Base-by-base conservation (phyloP, 2,888 invertebrate genomes). In the Danaus chrysippus region DNA sequence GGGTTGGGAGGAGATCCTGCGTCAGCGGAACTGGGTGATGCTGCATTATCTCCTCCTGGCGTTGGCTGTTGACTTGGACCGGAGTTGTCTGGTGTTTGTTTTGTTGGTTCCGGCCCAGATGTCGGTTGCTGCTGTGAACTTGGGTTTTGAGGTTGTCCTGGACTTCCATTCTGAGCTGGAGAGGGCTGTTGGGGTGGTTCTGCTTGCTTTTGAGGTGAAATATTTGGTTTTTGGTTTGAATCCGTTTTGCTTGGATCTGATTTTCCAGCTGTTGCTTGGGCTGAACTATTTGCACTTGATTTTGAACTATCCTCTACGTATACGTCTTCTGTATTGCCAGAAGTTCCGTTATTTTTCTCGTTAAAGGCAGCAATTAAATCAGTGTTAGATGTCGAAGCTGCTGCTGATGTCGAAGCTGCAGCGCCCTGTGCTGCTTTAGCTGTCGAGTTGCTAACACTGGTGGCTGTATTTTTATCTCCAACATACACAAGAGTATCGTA, bases 401-500 rank as follows among this genome's bases (percentile, higher is more conserved):
- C 66, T 19, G 71, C 59, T 1, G 67, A 56, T 9, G 70, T 63
- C 12, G 70, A 54, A 11, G 69, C 61, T 17, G 70, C 54, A 1
- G 62, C 53, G 3, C 64, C 68, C 42, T 58, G 58, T 10, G 63
- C 59, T 13, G 60, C 64, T 58, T 52, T 15, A 13, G 69, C 68
- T 46, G 61, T 42, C 23, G 66, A 63, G 42, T 49, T 55, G 23
- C 73, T 70, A 0, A 23, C 12, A 56, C 74, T 71, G n/a, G 67
- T 59, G 13, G 73, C 70, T 42, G 65, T 42, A 41, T 69, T 65
- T 15, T 67, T 60, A 10, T 72, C 70, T 63, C 69, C 62, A 12
- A 74, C 53, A 19, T 69, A 60, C n/a, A 71, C 58, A 17, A 68
- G 49, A 8, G 71, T 72, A 8, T 62, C 70, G 56, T 66, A 65